Evolutionary conservation across 2,888 invertebrate species (phyloP).

Genomic region (Deilephila elpenor): DNA sequence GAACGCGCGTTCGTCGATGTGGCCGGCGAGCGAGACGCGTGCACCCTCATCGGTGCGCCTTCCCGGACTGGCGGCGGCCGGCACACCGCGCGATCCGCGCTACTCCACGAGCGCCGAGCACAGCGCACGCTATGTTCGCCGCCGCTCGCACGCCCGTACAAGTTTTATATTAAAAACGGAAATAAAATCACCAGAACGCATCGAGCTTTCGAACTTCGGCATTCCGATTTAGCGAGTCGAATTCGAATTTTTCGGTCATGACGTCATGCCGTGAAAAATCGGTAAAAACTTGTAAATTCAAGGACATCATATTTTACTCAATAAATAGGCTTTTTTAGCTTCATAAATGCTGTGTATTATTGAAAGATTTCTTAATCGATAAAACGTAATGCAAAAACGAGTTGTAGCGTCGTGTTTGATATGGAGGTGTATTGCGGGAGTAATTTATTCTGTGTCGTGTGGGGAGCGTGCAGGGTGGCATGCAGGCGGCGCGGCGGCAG

Average conservation of each 20-base stretch:
- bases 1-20: constrained; percentile 63
- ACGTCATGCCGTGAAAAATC: constrained; percentile 52
- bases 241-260: constrained; percentile 52
- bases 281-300: constrained; percentile 44
- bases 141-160: constrained; percentile 52
- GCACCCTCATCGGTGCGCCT: constrained; percentile 76
- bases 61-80: constrained; percentile 64
- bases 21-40: constrained; percentile 64
- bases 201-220: constrained; percentile 60
- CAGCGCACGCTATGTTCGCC: constrained; percentile 44
- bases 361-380: constrained; percentile 1
- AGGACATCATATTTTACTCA: constrained; percentile 31
- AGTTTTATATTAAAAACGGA: constrained; percentile 70
- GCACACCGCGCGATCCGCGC: constrained; percentile 34
- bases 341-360: constrained; percentile 17
- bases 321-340: constrained; percentile 21
- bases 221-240: constrained; percentile 58
- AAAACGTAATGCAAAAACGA: constrained; percentile 18
- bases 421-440: not conserved
- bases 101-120: constrained; percentile 23
- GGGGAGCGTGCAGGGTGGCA: constrained; percentile 27
- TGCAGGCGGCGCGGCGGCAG: constrained; percentile 27
- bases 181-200: constrained; percentile 64
- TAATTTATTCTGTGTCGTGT: constrained; percentile 11
- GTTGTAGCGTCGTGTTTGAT: constrained; percentile 1